These are phyloP conservation scores for Mesorhabditis spiculigera DNA, from an alignment of 2,888 invertebrate species.

Conservation along the genomic window DNA sequence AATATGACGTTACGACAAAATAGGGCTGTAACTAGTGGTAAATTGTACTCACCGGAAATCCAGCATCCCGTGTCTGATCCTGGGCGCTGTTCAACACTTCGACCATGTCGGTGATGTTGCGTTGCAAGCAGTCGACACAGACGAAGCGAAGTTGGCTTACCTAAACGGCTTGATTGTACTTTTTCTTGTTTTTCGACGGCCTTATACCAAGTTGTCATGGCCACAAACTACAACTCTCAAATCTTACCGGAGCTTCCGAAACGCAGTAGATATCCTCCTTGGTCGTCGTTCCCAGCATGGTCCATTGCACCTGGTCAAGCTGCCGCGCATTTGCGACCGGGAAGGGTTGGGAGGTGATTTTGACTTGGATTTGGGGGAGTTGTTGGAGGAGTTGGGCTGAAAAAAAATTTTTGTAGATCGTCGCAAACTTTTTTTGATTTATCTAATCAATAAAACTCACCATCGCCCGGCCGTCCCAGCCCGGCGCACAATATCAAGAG, in stretches of 20 bases:
- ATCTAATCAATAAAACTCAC: neutral
- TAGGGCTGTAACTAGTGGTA: too few relatives aligned
- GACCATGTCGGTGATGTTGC: conserved; percentile 56
- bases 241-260: neutral
- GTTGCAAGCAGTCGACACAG: conserved; percentile 52
- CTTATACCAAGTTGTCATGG: too few relatives aligned
- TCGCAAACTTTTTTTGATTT: too few relatives aligned
- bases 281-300: conserved; percentile 48
- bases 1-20: too few relatives aligned
- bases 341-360: conserved; percentile 53
- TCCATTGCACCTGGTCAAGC: conserved; percentile 52
- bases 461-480: neutral
- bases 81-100: conserved; percentile 53
- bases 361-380: conserved; percentile 44
- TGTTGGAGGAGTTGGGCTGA: conserved; percentile 26
- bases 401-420: neutral
- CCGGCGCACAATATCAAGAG: conserved; percentile 3
- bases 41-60: conserved; percentile 49
- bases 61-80: conserved; percentile 52
- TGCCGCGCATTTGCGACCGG: conserved; percentile 53
- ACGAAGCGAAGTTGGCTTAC: conserved; percentile 55
- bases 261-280: conserved; percentile 39
- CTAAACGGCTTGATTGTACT: too few relatives aligned
- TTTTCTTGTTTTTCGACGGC: too few relatives aligned
- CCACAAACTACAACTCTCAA: neutral